These are phyloP conservation scores for Drosophila silvestris DNA, from an alignment of 2,888 invertebrate species.

Conservation along the genomic window DNA sequence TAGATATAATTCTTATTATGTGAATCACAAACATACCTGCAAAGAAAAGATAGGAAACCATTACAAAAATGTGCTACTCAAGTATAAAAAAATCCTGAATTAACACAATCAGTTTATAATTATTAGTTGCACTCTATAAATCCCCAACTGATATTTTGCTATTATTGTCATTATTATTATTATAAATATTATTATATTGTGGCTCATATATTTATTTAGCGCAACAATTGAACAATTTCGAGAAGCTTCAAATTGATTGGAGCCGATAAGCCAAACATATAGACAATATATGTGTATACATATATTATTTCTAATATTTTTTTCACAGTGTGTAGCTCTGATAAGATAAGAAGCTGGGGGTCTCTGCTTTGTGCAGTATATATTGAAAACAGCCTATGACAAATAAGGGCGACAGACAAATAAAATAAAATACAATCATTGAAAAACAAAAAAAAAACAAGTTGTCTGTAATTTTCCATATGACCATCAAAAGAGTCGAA, in stretches of 20 bases:
- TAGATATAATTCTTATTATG: conserved; percentile 9
- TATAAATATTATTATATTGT: conserved; percentile 30
- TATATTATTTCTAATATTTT: neutral
- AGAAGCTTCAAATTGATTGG: conserved; percentile 39
- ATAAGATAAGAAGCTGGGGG: conserved; percentile 46
- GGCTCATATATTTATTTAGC: conserved; percentile 58
- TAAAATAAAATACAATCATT: conserved; percentile 5
- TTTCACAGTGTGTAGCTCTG: conserved; percentile 4
- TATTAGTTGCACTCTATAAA: conserved; percentile 3
- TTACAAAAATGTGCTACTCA: conserved; percentile 3
- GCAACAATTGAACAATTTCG: conserved; percentile 42
- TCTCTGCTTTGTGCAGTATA: conserved; percentile 25
- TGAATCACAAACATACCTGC: conserved; percentile 66
- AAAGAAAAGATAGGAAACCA: conserved; percentile 40
- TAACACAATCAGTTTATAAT: conserved; percentile 21
- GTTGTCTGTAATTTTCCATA: conserved; percentile 71
- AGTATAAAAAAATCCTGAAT: conserved; percentile 7
- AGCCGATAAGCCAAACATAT: conserved; percentile 6
- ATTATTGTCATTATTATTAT: conserved; percentile 10
- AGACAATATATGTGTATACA: neutral
- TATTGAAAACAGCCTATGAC: conserved; percentile 44
- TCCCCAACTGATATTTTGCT: conserved; percentile 1
- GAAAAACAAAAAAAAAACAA: conserved; percentile 40
- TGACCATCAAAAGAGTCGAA: conserved; percentile 33
- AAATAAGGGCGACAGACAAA: neutral